These are phyloP conservation scores for Pocillopora meandrina DNA, from an alignment of 92 coral and sea anemone genomes.

Conservation along the genomic window DNA sequence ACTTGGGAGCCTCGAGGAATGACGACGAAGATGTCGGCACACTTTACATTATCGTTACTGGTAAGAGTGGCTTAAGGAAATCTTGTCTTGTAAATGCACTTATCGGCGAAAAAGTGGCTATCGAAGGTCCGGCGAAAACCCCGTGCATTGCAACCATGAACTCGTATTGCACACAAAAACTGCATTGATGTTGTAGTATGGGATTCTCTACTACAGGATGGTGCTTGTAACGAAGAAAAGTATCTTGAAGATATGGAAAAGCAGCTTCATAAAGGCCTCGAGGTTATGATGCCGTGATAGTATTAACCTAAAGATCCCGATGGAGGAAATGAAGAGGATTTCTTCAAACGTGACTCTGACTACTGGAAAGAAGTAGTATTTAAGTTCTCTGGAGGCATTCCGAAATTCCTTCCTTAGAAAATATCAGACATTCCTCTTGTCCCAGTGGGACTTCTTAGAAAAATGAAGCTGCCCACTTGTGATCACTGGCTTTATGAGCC, in stretches of 20 bases:
- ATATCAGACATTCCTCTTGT: no score
- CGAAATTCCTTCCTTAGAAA: no score
- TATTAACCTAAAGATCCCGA: slow-evolving; percentile 53
- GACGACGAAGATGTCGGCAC: not conserved
- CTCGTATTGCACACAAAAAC: not conserved
- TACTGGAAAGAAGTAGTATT: not conserved
- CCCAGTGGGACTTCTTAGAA: no score
- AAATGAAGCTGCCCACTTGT: no score
- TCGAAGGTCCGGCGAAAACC: slow-evolving; percentile 16
- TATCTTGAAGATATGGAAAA: slow-evolving; percentile 30
- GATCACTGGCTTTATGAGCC: no score
- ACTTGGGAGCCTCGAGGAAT: not conserved
- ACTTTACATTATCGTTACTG: slow-evolving; percentile 32
- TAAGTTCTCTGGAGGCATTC: slow-evolving; percentile 28
- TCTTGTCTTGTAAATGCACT: slow-evolving; percentile 50
- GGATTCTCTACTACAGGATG: slow-evolving; percentile 60
- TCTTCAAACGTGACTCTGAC: not conserved
- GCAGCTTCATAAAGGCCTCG: slow-evolving; percentile 2
- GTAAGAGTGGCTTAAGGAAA: slow-evolving; percentile 61
- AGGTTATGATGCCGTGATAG: slow-evolving; percentile 51
- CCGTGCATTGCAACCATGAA: not conserved
- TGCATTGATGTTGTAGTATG: slow-evolving; percentile 17
- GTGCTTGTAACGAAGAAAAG: not conserved
- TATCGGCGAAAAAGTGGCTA: slow-evolving; percentile 34
- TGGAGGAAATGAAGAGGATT: not conserved